Base-by-base conservation (phyloP, 2,797 vertebrate species). In the Rhabdophis nuchalis region DNA sequence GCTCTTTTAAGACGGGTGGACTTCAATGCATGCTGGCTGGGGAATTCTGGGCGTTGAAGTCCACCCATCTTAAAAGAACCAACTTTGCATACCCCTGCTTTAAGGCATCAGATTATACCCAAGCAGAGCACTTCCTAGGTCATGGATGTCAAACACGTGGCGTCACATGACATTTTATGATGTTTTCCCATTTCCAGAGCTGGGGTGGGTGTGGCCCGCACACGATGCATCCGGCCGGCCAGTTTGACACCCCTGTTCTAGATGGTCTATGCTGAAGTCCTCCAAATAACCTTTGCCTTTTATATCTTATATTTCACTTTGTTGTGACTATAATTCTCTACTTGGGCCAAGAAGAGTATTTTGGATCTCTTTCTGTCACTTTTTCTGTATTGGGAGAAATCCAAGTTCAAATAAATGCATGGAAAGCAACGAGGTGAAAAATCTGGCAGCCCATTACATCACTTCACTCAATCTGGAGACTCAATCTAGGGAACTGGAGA, bases 191-290 rank as follows among this genome's bases (percentile, higher is more conserved):
- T 61, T 61, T 8, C 1, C 25, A 25, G 10, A 29, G 27, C 10
- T 61, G 60, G 10, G 10, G 3, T 61, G 9, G 2, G 58, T 1
- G 1, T 27, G 25, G 58, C 23, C 58, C 2, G 2, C 58, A 60
- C 9, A 9, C 10, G 60, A 61, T 4, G 27, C 10, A 29, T 29
- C 60, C 10, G 0, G 27, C 1, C 60, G 1, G 0, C 60, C 3
- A 61, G 60, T 61, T 61, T 61, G 60, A 29, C 60, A 61, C 3
- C 10, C 3, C 60, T 61, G 3, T 61, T 3, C 60, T 27, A 61
- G 27, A 29, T 77, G 68, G 6, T 72, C 64, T 68, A 3, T 72
- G 32, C 32, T 20, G 32, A 72, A 36, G 68, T 9, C 32, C 16
- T 72, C 68, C 32, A 72, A 72, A 68, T n/a, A 68, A 32, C n/a